Evolutionary conservation across 2,113 vertebrate genomes (phyloP), one percentile per base, ranked within the genome.

Genomic region (Phrynosoma platyrhinos): DNA sequence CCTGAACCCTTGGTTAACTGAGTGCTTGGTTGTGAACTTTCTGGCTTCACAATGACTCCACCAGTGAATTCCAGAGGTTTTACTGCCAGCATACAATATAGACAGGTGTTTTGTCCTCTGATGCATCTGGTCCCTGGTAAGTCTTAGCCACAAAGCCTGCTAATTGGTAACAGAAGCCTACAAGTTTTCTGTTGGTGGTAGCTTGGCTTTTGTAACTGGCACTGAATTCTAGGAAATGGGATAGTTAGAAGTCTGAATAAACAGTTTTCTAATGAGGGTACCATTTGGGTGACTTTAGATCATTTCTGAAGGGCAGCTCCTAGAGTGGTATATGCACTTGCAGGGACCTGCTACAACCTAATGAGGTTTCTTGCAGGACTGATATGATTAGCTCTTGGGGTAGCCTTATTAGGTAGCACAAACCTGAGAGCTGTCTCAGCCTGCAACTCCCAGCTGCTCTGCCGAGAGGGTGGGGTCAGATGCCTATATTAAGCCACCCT

Each of bases 401-500:
- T 62, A 78, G 30, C 62, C 58, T 83, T 88, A 78, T 78, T 88
- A 83, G 87, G 81, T 53, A 77, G 58, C 58, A 83, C 4, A 21
- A 47, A 30, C 36, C 64, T 78, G 72, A 13, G 69, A 66, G 40
- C 42, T 32, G 55, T 32, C 30, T 62, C 79, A 52, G 55, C 1
- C 13, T 87, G 75, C 68, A 36, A 64, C 12, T 76, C 88, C 92
- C 36, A 88, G 74, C 89, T 21, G 16, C 78, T 13, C 27, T 27
- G 32, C 62, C 40, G 40, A 16, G 30, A 20, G 23, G 62, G 81
- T 40, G 16, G 10, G 62, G n/a, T n/a, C 58, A 30, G 52, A 78
- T 77, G 53, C 74, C 40, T 42, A 77, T 66, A 68, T 87, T 87
- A 71, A 90, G 64, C 9, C 76, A 9, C 62, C 12, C 32, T 36